These are phyloP conservation scores for Heliconius charithonia DNA, from an alignment of 2,888 invertebrate genomes.

Conservation along the genomic window DNA sequence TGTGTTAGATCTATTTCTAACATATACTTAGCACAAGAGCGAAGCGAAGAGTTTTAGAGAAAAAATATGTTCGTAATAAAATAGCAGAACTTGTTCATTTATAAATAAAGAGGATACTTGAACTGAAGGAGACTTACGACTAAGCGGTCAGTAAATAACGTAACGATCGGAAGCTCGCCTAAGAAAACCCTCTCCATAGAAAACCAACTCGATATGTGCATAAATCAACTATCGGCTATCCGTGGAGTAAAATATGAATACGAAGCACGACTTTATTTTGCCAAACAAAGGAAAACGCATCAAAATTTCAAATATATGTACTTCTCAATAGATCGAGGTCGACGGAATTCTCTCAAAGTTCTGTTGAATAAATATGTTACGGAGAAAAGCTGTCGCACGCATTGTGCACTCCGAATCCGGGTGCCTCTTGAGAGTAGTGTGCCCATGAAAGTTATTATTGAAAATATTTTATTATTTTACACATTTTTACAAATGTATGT, in stretches of 20 bases:
- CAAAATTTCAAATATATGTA: slow-evolving; percentile 37
- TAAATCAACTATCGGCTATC: slow-evolving; percentile 36
- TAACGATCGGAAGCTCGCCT: slow-evolving; percentile 23
- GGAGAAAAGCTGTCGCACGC: slow-evolving; percentile 44
- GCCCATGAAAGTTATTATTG: slow-evolving; percentile 6
- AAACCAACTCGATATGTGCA: slow-evolving; percentile 36
- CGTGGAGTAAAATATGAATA: slow-evolving; percentile 37
- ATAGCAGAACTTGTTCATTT: slow-evolving; percentile 4
- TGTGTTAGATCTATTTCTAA: background rate
- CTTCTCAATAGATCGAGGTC: slow-evolving; percentile 43
- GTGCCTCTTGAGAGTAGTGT: slow-evolving; percentile 27
- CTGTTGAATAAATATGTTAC: slow-evolving; percentile 45
- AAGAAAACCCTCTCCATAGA: slow-evolving; percentile 32
- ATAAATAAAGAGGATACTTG: slow-evolving; percentile 9
- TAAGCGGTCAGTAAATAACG: slow-evolving; percentile 23
- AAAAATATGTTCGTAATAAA: background rate
- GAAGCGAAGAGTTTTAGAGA: background rate
- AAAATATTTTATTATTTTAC: background rate
- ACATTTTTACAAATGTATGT: background rate
- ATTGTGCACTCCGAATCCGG: slow-evolving; percentile 43
- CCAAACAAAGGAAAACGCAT: slow-evolving; percentile 42
- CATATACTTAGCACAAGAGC: background rate
- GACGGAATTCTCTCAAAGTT: slow-evolving; percentile 44
- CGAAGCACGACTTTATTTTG: slow-evolving; percentile 35
- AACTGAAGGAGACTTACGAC: slow-evolving; percentile 10